Conservation (phyloP, 2,113 vertebrate species). For the Microtus ochrogaster region DNA sequence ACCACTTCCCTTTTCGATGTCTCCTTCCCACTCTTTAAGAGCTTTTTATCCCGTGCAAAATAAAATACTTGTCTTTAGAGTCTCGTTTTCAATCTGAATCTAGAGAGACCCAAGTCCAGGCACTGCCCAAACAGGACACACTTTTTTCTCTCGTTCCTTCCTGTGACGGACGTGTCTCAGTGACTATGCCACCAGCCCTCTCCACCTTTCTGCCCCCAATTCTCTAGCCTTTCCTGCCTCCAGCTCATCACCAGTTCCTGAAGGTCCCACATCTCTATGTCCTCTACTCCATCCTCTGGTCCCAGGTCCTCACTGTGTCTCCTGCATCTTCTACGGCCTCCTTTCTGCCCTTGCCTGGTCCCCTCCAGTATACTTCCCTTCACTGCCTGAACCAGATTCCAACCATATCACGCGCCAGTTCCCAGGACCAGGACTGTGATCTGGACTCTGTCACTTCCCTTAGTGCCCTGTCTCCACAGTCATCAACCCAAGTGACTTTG, state of each 20-base stretch:
- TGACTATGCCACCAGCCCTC: background rate
- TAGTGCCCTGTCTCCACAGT: background rate
- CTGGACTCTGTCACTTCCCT: background rate
- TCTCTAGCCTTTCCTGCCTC: background rate
- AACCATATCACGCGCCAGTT: background rate
- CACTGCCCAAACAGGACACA: background rate
- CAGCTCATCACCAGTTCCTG: background rate
- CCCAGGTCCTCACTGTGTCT: background rate
- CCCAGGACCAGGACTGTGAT: background rate
- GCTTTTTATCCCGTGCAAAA: slow-evolving; percentile 21
- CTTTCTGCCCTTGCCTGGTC: background rate
- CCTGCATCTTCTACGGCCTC: background rate
- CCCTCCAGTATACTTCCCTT: background rate
- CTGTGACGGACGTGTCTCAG: background rate
- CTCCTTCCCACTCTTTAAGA: background rate
- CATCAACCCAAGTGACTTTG: background rate
- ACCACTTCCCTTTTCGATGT: slow-evolving; percentile 39
- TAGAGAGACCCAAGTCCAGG: slow-evolving; percentile 36
- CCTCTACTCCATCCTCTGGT: background rate
- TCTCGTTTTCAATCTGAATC: slow-evolving; percentile 25
- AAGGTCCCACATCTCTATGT: background rate
- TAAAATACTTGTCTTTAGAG: slow-evolving; percentile 15
- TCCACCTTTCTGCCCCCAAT: background rate
- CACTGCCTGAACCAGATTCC: background rate
- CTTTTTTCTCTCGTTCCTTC: background rate